phyloP scores from a whole-genome alignment of 2,797 vertebrate genomes.

The Corythornis leucogaster region DNA sequence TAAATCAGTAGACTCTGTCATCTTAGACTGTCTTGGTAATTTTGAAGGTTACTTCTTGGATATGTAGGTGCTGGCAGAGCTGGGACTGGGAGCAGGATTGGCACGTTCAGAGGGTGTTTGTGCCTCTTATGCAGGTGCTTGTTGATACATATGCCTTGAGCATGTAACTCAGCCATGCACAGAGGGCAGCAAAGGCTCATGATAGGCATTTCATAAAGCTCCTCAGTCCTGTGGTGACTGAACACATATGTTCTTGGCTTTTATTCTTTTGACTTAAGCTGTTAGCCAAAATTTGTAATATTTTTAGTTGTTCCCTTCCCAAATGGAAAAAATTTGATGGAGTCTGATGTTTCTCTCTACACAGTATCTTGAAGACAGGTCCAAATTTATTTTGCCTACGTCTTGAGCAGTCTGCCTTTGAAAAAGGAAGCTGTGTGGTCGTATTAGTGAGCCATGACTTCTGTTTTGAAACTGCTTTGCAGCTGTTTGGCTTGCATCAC shows the following conservation, averaged over 20 bases:
- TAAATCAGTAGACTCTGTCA: background rate
- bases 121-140: background rate
- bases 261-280: background rate
- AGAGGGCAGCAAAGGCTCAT: slow-evolving; percentile 53
- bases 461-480: background rate
- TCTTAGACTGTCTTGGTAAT: background rate
- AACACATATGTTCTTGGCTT: background rate
- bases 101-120: background rate
- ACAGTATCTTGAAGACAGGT: background rate
- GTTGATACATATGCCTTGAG: background rate
- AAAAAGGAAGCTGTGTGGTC: background rate
- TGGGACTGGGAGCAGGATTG: background rate
- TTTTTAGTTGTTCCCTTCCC: background rate
- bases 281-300: background rate
- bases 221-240: background rate
- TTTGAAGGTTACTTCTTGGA: background rate
- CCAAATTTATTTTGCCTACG: background rate
- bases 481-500: background rate
- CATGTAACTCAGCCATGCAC: background rate
- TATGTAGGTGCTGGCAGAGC: background rate
- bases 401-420: background rate
- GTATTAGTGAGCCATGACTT: background rate
- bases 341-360: background rate
- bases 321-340: background rate
- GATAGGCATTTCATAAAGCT: slow-evolving; percentile 4